Conservation (phyloP, 2,888 invertebrate genomes). For the Germaria angustata region DNA sequence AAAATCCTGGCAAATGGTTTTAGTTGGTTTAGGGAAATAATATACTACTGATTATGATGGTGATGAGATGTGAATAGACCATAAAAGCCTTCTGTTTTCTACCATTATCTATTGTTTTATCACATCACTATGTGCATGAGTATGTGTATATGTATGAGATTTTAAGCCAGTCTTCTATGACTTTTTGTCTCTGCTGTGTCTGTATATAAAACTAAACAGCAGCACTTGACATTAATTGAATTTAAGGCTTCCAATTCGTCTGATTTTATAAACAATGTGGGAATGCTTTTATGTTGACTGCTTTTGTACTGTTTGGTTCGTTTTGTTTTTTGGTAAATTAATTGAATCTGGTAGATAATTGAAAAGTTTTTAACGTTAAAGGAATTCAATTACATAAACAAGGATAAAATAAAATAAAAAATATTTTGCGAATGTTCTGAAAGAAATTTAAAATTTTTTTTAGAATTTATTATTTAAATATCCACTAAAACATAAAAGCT, state of each 20-base stretch:
- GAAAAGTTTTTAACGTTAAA: slow-evolving; percentile 71
- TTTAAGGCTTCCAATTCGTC: slow-evolving; percentile 71
- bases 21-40: not conserved
- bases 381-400: slow-evolving; percentile 61
- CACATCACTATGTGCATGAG: not conserved
- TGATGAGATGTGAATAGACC: slow-evolving; percentile 76
- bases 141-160: not conserved
- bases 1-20: not conserved
- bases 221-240: slow-evolving; percentile 80
- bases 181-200: not conserved
- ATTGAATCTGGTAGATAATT: slow-evolving; percentile 75
- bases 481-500: too few species aligned
- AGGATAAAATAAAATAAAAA: slow-evolving; percentile 9
- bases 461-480: too few species aligned
- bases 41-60: not conserved
- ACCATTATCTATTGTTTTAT: slow-evolving; percentile 47
- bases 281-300: slow-evolving; percentile 20
- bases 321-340: slow-evolving; percentile 70
- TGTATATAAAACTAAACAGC: slow-evolving; percentile 34
- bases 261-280: slow-evolving; percentile 63
- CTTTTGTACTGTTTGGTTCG: slow-evolving; percentile 12
- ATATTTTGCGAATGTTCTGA: too few species aligned
- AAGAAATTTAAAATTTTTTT: too few species aligned
- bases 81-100: slow-evolving; percentile 58
- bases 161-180: not conserved